Percentiles rank a stretch among this genome's conserved stretches.
phyloP scores from a whole-genome alignment of 2,797 vertebrate species.

The Enteromius radiatus region DNA sequence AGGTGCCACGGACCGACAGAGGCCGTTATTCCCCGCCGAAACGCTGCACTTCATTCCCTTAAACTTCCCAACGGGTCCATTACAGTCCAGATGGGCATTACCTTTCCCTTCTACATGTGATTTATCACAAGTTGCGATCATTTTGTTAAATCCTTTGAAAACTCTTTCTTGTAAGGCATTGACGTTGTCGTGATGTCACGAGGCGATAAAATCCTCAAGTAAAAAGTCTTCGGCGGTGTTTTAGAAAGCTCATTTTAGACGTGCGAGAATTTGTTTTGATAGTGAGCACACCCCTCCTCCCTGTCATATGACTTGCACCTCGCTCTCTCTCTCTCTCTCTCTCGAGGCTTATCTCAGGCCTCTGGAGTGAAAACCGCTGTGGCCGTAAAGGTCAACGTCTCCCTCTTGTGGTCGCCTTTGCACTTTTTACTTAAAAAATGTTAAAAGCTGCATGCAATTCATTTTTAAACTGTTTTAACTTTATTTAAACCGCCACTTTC shows the following conservation, averaged over 20 bases:
- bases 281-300: conserved; percentile 20
- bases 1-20: conserved; percentile 57
- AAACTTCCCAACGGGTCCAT: background rate
- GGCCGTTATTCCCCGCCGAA: background rate
- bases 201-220: background rate
- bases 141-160: background rate
- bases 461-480: background rate
- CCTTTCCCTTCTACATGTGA: conserved; percentile 3
- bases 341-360: background rate
- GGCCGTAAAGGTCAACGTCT: background rate
- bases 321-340: background rate
- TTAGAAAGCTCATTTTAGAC: background rate
- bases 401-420: background rate
- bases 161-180: background rate
- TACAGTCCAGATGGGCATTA: background rate
- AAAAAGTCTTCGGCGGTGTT: background rate
- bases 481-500: background rate
- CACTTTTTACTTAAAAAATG: background rate
- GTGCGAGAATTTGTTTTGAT: conserved; percentile 5
- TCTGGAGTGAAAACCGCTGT: background rate
- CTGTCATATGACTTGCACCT: conserved; percentile 50
- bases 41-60: conserved; percentile 18
- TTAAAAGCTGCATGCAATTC: background rate
- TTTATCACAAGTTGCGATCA: conserved; percentile 3
- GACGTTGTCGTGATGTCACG: background rate